Conservation (phyloP, 2,888 invertebrate species). For the Platycheirus albimanus region DNA sequence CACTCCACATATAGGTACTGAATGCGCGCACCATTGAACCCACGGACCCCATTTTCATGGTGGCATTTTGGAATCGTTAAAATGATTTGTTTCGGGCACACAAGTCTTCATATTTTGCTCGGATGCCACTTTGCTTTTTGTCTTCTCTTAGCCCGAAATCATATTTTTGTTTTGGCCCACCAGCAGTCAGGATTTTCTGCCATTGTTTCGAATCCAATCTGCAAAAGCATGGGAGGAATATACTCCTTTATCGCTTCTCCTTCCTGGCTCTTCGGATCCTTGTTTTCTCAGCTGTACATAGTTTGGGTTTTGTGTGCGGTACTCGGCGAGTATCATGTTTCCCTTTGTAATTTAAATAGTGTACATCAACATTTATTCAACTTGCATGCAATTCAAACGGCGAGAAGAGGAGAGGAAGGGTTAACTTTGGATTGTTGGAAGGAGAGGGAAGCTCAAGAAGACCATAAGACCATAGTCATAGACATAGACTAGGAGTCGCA, state of each 20-base stretch:
- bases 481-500: slow-evolving; percentile 1
- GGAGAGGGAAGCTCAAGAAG: background rate
- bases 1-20: background rate
- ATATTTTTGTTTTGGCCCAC: slow-evolving; percentile 72
- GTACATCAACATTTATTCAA: slow-evolving; percentile 67
- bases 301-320: slow-evolving; percentile 34
- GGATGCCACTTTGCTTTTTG: slow-evolving; percentile 45
- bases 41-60: slow-evolving; percentile 68
- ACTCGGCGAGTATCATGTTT: slow-evolving; percentile 64
- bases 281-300: slow-evolving; percentile 41
- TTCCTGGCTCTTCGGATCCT: slow-evolving; percentile 40
- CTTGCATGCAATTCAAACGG: slow-evolving; percentile 50
- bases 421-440: background rate
- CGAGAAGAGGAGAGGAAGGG: background rate
- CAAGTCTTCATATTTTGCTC: slow-evolving; percentile 64
- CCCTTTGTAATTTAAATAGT: slow-evolving; percentile 71
- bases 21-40: slow-evolving; percentile 48
- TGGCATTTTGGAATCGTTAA: slow-evolving; percentile 73
- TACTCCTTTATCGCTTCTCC: too few species aligned
- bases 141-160: slow-evolving; percentile 62
- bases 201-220: slow-evolving; percentile 50
- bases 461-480: too few species aligned
- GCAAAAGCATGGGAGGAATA: slow-evolving; percentile 67
- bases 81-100: slow-evolving; percentile 71
- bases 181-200: slow-evolving; percentile 67